phyloP scores from a whole-genome alignment of 2,888 invertebrate species.

The Deroplatys truncata region DNA sequence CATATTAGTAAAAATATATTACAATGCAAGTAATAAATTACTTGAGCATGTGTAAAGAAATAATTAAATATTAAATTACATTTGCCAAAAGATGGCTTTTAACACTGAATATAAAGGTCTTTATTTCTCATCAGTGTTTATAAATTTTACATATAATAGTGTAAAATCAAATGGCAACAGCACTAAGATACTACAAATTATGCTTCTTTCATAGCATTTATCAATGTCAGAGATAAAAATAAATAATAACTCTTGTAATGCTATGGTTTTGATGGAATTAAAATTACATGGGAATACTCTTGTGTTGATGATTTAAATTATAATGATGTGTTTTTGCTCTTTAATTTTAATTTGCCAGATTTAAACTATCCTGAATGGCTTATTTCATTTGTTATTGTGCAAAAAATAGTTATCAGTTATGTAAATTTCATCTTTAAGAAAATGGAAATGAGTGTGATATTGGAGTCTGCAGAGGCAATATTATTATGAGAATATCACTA shows the following conservation, averaged over 20 bases:
- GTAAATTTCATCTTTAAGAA: neutral
- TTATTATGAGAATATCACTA: neutral
- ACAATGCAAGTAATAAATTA: neutral
- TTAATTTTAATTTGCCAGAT: neutral
- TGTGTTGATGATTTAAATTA: neutral
- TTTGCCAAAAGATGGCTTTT: neutral
- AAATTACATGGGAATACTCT: neutral
- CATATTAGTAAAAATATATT: neutral
- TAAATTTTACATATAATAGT: neutral
- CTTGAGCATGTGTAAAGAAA: neutral
- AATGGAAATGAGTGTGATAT: neutral
- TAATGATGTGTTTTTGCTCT: neutral
- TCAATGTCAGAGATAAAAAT: neutral
- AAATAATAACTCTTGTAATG: no score
- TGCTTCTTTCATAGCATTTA: neutral
- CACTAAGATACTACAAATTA: neutral
- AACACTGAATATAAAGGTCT: neutral
- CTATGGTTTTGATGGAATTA: no score
- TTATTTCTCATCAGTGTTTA: neutral
- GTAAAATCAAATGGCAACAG: neutral
- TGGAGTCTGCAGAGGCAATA: neutral
- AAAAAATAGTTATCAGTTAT: neutral
- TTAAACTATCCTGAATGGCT: neutral
- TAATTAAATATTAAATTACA: neutral
- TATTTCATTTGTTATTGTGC: neutral